Conservation (phyloP, 2,888 invertebrate species). For the Macaria notata region DNA sequence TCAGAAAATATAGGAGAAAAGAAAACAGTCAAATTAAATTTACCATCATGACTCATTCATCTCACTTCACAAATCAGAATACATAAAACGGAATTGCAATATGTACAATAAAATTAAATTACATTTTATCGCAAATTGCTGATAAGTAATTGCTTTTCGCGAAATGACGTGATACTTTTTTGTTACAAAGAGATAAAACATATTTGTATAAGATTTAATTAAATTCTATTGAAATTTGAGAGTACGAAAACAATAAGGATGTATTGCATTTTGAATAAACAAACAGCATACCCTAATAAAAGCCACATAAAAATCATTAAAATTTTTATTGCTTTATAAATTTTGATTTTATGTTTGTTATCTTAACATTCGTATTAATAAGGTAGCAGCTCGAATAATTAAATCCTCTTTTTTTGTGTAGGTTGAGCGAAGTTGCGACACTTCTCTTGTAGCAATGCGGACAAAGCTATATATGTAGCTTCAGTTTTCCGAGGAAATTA, state of each 20-base stretch:
- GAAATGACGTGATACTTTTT: background rate
- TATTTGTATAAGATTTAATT: no score
- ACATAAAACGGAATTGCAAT: background rate
- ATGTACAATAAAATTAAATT: constrained; percentile 3
- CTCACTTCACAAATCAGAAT: no score
- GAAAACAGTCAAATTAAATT: no score
- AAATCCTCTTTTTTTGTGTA: constrained; percentile 8
- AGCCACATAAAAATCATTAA: constrained; percentile 6
- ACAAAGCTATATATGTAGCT: no score
- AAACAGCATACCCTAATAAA: constrained; percentile 3
- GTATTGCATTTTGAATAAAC: no score
- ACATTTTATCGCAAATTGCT: constrained; percentile 4
- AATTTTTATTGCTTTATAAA: constrained; percentile 8
- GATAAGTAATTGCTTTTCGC: constrained; percentile 2
- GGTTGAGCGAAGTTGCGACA: background rate
- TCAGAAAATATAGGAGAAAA: no score
- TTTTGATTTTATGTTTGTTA: constrained; percentile 8
- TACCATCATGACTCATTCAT: no score
- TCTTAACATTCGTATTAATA: constrained; percentile 14
- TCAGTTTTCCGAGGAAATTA: no score
- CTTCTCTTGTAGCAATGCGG: no score
- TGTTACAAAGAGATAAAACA: no score
- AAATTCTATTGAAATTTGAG: no score
- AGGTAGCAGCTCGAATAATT: constrained; percentile 6
- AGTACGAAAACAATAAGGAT: no score